phyloP scores from a whole-genome alignment of 2,888 invertebrate species.

The Cataglyphis cursor region DNA sequence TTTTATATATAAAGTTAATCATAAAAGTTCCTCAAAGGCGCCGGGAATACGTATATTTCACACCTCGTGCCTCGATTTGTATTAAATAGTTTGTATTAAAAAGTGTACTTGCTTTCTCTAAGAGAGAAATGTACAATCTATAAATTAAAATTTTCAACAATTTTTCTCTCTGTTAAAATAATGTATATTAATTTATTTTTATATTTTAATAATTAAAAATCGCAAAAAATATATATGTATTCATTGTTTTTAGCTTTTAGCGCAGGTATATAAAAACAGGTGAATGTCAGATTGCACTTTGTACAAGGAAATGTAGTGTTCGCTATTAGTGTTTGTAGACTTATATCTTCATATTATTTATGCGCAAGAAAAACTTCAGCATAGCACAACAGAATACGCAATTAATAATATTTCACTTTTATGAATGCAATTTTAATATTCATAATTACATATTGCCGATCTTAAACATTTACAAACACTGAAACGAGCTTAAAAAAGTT shows the following conservation, averaged over 20 bases:
- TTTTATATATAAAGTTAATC: conserved; percentile 31
- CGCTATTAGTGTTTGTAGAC: conserved; percentile 22
- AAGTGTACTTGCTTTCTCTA: not conserved
- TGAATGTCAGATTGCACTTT: not conserved
- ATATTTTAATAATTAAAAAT: not conserved
- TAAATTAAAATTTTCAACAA: not conserved
- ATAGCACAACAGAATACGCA: not conserved
- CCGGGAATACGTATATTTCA: not conserved
- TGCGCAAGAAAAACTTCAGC: not conserved
- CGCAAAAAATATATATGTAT: not conserved
- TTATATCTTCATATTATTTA: conserved; percentile 39
- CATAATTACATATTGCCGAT: not conserved
- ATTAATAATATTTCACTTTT: not conserved
- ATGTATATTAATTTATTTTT: not conserved
- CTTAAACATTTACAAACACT: not conserved
- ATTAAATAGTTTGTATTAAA: not conserved
- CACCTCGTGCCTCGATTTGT: not conserved
- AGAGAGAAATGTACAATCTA: not conserved
- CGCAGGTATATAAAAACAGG: not conserved
- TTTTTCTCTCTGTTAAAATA: not conserved
- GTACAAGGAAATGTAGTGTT: conserved; percentile 3
- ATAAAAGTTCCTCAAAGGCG: not conserved
- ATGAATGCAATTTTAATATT: conserved; percentile 24
- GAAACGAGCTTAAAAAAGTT: not conserved
- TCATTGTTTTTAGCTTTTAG: not conserved